Evolutionary conservation across 2,113 vertebrate genomes (phyloP), one percentile per base, ranked within the genome.

Genomic region (Spea bombifrons): DNA sequence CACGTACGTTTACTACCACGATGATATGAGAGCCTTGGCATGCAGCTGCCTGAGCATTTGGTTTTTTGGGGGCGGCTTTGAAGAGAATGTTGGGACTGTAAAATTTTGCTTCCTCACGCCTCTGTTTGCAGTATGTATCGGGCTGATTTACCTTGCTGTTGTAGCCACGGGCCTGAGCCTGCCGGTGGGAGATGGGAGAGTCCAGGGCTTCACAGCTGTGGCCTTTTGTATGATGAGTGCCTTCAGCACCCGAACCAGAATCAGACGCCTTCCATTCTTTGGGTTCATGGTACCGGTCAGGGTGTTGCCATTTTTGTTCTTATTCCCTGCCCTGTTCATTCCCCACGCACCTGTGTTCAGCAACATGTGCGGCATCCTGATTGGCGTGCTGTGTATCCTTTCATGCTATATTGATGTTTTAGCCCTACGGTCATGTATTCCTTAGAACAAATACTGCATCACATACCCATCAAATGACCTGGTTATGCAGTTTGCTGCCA

Each of bases 381-480:
- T 87, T 5, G 94, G 94, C 9, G 73, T 88, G 5, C 76, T 88
- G 0, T 94, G 94, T 95, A 95, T 95, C 94, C 93, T 94, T 93
- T 81, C 8, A 0, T 0, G 2, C 15, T 12, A n/a, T 5, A 48
- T 46, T 68, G 5, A 15, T 48, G 8, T 7, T 52, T 52, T 52
- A 52, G 50, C 50, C 9, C 9, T 30, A 30, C 2, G 30, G 30
- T 30, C 30, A 30, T 30, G 30, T 30, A 30, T 30, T 30, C 30
- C 30, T 30, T n/a, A n/a, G n/a, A n/a, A n/a, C n/a, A n/a, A n/a
- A n/a, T n/a, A n/a, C n/a, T 30, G 30, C 30, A 30, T 30, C 30
- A 30, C 30, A 2, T 30, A 30, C 30, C 30, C 30, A 30, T 30
- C 30, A 2, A 30, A 30, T 30, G 2, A 30, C 30, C 30, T 30